Conservation (phyloP, 2,113 vertebrate species). For the Stomatorhinus ivindoensis region DNA sequence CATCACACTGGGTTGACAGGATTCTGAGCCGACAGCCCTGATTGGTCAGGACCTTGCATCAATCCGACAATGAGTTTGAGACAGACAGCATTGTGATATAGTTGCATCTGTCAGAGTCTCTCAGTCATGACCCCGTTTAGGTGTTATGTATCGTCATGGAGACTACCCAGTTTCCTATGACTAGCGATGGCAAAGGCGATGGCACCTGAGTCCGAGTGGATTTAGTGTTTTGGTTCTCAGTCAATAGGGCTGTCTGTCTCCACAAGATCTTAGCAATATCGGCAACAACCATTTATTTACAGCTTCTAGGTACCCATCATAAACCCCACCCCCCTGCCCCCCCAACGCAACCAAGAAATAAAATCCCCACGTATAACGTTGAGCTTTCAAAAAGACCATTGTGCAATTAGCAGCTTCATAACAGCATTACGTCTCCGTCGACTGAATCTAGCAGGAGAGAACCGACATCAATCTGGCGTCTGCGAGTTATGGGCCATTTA, state of each 20-base stretch:
- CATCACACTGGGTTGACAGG: background rate
- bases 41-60: background rate
- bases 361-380: background rate
- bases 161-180: background rate
- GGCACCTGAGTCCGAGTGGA: background rate
- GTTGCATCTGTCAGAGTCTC: too few species aligned
- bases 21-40: background rate
- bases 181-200: background rate
- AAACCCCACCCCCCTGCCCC: background rate
- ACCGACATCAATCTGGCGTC: background rate
- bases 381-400: background rate
- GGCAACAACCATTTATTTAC: background rate
- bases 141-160: background rate
- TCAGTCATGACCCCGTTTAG: background rate
- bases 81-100: background rate
- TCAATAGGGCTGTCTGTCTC: background rate
- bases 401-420: background rate
- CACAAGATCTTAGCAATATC: background rate
- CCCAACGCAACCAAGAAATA: background rate
- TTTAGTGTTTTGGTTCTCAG: background rate
- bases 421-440: background rate
- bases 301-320: background rate
- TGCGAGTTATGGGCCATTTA: background rate
- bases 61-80: background rate
- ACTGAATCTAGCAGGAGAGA: background rate